phyloP scores from a whole-genome alignment of 2,113 vertebrate species.

The Leptobrachium ailaonicum region DNA sequence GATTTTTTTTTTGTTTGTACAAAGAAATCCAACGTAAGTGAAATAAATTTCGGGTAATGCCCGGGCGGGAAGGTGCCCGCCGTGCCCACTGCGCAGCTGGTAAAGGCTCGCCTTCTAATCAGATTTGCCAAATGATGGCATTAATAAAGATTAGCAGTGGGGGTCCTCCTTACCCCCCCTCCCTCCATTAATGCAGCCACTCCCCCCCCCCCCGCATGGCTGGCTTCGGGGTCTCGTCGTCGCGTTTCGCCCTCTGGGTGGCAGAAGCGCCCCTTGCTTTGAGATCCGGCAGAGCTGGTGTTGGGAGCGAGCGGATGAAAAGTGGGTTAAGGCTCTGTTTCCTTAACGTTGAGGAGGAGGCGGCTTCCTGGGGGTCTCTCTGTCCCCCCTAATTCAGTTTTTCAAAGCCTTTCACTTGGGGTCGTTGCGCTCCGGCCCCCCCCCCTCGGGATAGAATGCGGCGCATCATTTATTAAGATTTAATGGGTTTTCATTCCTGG shows the following conservation, averaged over 20 bases:
- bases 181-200: not conserved
- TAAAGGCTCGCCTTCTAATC: conserved; percentile 2
- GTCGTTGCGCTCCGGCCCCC: not conserved
- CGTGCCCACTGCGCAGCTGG: not conserved
- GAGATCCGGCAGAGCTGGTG: too few relatives aligned
- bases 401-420: conserved; percentile 21
- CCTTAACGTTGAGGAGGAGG: not conserved
- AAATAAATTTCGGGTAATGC: too few relatives aligned
- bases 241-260: too few relatives aligned
- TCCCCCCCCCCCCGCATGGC: too few relatives aligned
- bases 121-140: not conserved
- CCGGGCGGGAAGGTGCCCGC: too few relatives aligned
- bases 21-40: too few relatives aligned
- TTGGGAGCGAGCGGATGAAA: not conserved
- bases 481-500: conserved; percentile 23
- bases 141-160: conserved; percentile 28
- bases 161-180: conserved; percentile 23
- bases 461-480: conserved; percentile 21
- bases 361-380: not conserved
- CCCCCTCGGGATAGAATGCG: not conserved
- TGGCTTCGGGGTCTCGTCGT: too few relatives aligned
- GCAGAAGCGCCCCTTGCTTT: too few relatives aligned
- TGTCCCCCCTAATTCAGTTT: not conserved
- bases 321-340: not conserved
- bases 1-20: too few relatives aligned